Evolutionary conservation across 1,140 invertebrate genomes (phyloP).

Genomic region (Saccostrea echinata): DNA sequence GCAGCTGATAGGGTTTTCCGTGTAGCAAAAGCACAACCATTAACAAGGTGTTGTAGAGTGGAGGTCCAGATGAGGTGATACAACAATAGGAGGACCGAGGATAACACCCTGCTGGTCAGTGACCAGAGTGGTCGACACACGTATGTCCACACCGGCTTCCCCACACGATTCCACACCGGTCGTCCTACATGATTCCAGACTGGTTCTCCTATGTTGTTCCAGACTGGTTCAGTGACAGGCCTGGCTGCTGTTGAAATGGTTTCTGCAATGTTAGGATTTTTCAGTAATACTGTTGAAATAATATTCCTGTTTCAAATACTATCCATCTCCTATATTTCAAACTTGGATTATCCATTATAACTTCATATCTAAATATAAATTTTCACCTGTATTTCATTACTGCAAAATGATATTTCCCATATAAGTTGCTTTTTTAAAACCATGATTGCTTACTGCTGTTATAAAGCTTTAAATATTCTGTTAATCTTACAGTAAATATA

Average conservation of each 20-base stretch:
- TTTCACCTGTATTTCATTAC: too few species aligned
- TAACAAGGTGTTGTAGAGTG: not conserved
- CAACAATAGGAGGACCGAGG: not conserved
- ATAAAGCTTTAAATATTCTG: too few species aligned
- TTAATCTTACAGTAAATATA: too few species aligned
- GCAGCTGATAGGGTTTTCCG: not conserved
- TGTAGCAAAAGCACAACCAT: not conserved
- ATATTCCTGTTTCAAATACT: too few species aligned
- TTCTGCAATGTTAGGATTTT: slow-evolving; percentile 55
- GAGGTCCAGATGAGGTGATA: not conserved
- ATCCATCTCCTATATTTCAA: too few species aligned
- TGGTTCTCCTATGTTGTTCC: slow-evolving; percentile 57
- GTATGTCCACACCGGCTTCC: slow-evolving; percentile 52
- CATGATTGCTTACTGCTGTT: too few species aligned
- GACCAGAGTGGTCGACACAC: slow-evolving; percentile 52
- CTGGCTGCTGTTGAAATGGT: slow-evolving; percentile 53
- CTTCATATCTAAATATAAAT: too few species aligned
- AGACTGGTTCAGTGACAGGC: slow-evolving; percentile 55
- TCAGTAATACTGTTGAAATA: too few species aligned
- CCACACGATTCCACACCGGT: slow-evolving; percentile 59
- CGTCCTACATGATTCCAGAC: slow-evolving; percentile 48
- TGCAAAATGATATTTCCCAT: too few species aligned
- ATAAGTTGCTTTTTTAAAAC: too few species aligned
- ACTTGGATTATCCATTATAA: too few species aligned
- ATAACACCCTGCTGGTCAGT: not conserved